These are phyloP conservation scores for Tholera decimalis DNA, from an alignment of 2,888 invertebrate species.

Conservation along the genomic window DNA sequence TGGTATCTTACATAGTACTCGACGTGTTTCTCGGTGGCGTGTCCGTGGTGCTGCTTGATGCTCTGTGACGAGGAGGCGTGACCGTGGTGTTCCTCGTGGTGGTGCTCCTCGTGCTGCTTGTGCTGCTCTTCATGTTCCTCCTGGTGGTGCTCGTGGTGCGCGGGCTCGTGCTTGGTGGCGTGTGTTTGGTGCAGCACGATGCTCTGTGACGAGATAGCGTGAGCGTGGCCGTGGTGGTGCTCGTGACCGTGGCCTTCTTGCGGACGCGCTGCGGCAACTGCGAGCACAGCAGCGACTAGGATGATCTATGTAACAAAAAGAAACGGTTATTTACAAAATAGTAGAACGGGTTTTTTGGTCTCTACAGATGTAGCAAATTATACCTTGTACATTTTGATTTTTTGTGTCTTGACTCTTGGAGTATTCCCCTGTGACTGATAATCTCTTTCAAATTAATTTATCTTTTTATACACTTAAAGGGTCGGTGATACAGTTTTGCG, in stretches of 20 bases:
- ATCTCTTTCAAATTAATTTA: neutral
- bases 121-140: slow-evolving; percentile 7
- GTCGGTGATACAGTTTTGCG: slow-evolving; percentile 9
- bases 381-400: slow-evolving; percentile 57
- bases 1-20: slow-evolving; percentile 50
- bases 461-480: slow-evolving; percentile 55
- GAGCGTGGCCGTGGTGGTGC: slow-evolving; percentile 69
- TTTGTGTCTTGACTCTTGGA: slow-evolving; percentile 18
- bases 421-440: slow-evolving; percentile 40
- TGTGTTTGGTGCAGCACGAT: slow-evolving; percentile 70
- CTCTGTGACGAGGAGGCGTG: slow-evolving; percentile 74
- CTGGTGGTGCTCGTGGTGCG: slow-evolving; percentile 28
- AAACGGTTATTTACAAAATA: neutral
- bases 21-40: slow-evolving; percentile 62
- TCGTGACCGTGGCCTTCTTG: slow-evolving; percentile 57
- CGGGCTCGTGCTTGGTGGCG: slow-evolving; percentile 35
- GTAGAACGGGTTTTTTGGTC: neutral
- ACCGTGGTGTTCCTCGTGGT: slow-evolving; percentile 53
- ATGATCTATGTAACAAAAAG: slow-evolving; percentile 16
- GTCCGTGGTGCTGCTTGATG: slow-evolving; percentile 72
- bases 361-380: neutral
- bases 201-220: slow-evolving; percentile 75
- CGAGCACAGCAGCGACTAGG: slow-evolving; percentile 44
- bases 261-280: slow-evolving; percentile 47
- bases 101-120: no score